Evolutionary conservation across 2,113 vertebrate species (phyloP).

Genomic region (Penelope pileata): DNA sequence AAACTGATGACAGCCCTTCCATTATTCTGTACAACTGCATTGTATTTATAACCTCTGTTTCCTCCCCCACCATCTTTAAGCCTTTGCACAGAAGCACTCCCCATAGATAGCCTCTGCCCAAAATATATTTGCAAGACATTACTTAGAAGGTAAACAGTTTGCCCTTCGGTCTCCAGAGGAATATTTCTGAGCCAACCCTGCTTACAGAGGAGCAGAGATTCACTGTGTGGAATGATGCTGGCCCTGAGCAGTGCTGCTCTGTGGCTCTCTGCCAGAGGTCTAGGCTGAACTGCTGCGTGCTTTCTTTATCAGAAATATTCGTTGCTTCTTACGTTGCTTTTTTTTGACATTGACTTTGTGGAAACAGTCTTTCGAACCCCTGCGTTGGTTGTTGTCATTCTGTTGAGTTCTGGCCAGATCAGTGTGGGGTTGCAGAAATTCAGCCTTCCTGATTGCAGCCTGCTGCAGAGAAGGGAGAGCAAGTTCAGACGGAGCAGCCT

Average conservation of each 20-base stretch:
- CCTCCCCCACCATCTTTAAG: not conserved
- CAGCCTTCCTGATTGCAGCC: not conserved
- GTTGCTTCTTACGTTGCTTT: not conserved
- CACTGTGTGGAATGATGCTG: not conserved
- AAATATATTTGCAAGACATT: not conserved
- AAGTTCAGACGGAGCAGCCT: not conserved
- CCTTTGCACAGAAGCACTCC: not conserved
- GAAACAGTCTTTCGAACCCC: not conserved
- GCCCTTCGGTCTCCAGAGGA: not conserved
- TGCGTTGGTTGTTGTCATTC: fast-evolving
- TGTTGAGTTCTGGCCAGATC: not conserved
- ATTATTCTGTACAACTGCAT: not conserved
- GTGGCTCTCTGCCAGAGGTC: not conserved
- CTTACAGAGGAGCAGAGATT: not conserved
- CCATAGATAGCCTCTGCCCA: not conserved
- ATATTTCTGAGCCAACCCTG: not conserved
- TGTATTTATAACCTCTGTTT: not conserved
- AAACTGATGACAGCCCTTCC: not conserved
- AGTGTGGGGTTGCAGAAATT: not conserved
- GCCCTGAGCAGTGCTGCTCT: not conserved
- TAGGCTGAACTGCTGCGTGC: not conserved
- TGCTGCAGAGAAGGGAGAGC: not conserved
- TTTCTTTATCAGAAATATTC: not conserved
- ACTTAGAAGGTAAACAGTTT: not conserved
- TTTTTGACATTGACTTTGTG: not conserved